phyloP scores from a whole-genome alignment of 1,140 invertebrate species.

The Trachelipus rathkii region DNA sequence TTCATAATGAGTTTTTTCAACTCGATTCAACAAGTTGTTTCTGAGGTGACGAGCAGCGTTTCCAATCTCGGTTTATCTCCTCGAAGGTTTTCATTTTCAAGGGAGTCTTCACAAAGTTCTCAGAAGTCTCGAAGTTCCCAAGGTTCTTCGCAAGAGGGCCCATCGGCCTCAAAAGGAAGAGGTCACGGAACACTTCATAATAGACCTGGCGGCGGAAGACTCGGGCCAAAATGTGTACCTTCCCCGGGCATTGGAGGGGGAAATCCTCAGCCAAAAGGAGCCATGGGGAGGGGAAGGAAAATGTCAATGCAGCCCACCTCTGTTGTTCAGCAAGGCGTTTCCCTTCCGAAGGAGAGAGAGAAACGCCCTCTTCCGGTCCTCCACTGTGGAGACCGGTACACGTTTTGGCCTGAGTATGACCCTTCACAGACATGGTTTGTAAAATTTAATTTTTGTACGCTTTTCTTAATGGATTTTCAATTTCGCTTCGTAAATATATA shows the following conservation, averaged over 20 bases:
- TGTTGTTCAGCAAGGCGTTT: conserved; percentile 31
- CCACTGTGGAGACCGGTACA: conserved; percentile 46
- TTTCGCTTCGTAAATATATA: too few species aligned
- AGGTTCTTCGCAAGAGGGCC: neutral
- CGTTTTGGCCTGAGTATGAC: conserved; percentile 44
- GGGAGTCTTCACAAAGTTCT: conserved; percentile 54
- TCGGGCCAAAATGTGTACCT: conserved; percentile 60
- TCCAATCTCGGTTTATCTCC: conserved; percentile 70
- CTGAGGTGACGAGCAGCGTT: conserved; percentile 61
- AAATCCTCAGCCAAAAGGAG: conserved; percentile 29
- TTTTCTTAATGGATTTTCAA: too few species aligned
- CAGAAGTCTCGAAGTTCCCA: conserved; percentile 17
- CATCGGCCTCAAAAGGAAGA: conserved; percentile 18
- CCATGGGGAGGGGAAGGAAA: conserved; percentile 35
- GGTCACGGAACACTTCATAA: conserved; percentile 14
- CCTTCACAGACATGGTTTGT: conserved; percentile 45
- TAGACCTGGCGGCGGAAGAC: conserved; percentile 29
- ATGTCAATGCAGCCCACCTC: conserved; percentile 32
- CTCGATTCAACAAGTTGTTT: conserved; percentile 72
- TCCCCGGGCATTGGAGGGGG: conserved; percentile 51
- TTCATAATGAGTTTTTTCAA: conserved; percentile 73
- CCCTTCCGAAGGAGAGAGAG: conserved; percentile 41
- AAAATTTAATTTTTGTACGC: too few species aligned
- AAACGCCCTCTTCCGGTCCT: conserved; percentile 51
- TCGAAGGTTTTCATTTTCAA: conserved; percentile 67